Evolutionary conservation across 1,140 invertebrate genomes (phyloP), one percentile per base, ranked within the genome.

Genomic region (Asbolus verrucosus): DNA sequence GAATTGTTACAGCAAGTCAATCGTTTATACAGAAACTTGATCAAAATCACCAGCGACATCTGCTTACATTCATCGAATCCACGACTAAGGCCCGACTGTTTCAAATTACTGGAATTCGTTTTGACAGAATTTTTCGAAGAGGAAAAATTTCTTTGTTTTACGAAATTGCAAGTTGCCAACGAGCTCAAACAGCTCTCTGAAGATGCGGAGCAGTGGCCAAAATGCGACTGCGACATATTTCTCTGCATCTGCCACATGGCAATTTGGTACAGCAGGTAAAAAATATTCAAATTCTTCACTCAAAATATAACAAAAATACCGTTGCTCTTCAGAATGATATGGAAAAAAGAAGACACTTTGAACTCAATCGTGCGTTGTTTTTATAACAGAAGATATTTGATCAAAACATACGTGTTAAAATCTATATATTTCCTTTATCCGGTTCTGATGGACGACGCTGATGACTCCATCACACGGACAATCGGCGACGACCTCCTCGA

Each of bases 371-470:
- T 6, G 5, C 18, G 30, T 1, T 41, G 33, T 21, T 63, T 63
- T 21, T 63, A 63, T 11, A 24, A 13, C 9, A 3, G 21, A 63
- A 9, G 33, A 6, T 5, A 39, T 5, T 13, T 3, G 21, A 9
- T 41, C n/a, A 19, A 21, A 13, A 30, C 15, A 5, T 16, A 21
- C 21, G 33, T 39, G 0, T 13, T 63, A 14, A 63, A 63, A 63
- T 38, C 61, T 9, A 39, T 63, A 1, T 63, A 63, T 39, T 63
- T 18, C n/a, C 24, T 63, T 6, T 63, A 39, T 63, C 61, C 61
- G 8, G 11, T 18, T 1, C 39, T 63, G 1, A 63, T 13, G 6
- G 15, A 36, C 13, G 19, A 41, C 19, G 8, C 4, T 13, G n/a
- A 2, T 6, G 61, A 63, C 16, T 21, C 21, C 6, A 3, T 11